These are phyloP conservation scores for Leptopilina drosophilae DNA, from an alignment of 2,888 invertebrate genomes.

Conservation along the genomic window DNA sequence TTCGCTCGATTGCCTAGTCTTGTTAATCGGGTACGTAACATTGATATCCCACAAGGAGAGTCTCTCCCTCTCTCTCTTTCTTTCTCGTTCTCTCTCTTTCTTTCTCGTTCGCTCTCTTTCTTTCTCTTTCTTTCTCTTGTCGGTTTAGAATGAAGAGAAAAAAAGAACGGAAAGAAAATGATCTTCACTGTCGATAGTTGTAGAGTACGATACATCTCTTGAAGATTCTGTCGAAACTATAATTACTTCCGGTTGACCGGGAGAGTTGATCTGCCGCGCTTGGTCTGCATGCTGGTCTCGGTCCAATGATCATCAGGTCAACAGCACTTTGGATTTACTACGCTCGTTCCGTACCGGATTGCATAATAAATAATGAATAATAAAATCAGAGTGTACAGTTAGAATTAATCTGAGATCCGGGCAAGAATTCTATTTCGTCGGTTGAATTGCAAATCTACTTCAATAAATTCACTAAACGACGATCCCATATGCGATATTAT, in stretches of 20 bases:
- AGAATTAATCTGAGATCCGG: constrained; percentile 51
- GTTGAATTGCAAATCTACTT: constrained; percentile 31
- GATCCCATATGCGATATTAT: constrained; percentile 18
- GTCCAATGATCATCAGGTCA: constrained; percentile 72
- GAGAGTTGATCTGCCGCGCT: constrained; percentile 57
- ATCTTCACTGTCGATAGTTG: constrained; percentile 37
- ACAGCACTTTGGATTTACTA: constrained; percentile 70
- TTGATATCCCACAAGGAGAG: constrained; percentile 28
- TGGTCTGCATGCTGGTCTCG: constrained; percentile 67
- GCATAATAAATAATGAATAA: constrained; percentile 68
- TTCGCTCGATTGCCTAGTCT: constrained; percentile 8
- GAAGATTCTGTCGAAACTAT: constrained; percentile 57
- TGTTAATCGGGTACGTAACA: constrained; percentile 29
- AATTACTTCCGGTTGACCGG: constrained; percentile 69
- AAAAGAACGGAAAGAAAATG: constrained; percentile 28
- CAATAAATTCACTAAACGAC: constrained; percentile 13
- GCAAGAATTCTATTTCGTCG: constrained; percentile 30
- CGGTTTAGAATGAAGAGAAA: constrained; percentile 9
- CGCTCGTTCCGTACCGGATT: constrained; percentile 61
- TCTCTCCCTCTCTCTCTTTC: not conserved
- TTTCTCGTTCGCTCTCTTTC: no score
- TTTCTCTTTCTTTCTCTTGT: not conserved
- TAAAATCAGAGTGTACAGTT: constrained; percentile 62
- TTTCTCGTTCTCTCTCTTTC: no score
- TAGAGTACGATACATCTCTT: constrained; percentile 32